Percentiles rank a stretch among this genome's conserved stretches.
Conservation (phyloP, 1,140 invertebrate genomes). For the Calycopis cecrops region DNA sequence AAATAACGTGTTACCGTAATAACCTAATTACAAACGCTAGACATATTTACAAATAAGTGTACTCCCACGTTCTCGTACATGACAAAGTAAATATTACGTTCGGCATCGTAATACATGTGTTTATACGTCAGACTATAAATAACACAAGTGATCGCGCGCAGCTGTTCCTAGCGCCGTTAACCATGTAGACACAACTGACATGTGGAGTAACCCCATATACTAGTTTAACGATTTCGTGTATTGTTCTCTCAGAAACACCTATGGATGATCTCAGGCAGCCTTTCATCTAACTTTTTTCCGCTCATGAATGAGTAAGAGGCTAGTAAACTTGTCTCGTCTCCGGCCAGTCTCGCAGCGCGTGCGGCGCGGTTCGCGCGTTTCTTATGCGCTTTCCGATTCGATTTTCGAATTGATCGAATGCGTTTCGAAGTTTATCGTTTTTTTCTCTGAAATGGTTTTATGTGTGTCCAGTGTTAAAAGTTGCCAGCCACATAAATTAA, state of each 20-base stretch:
- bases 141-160: constrained; percentile 36
- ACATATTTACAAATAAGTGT: not conserved
- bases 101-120: constrained; percentile 16
- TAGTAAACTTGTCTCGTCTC: constrained; percentile 45
- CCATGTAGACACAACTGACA: constrained; percentile 41
- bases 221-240: constrained; percentile 46
- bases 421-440: constrained; percentile 58
- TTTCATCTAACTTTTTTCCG: constrained; percentile 34
- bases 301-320: constrained; percentile 33
- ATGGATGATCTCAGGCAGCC: constrained; percentile 33
- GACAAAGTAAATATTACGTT: constrained; percentile 3
- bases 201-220: constrained; percentile 42
- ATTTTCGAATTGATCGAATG: constrained; percentile 37
- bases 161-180: constrained; percentile 35
- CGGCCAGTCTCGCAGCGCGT: constrained; percentile 64
- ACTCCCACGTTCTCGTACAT: not conserved
- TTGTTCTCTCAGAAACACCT: constrained; percentile 57
- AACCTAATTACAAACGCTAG: not conserved
- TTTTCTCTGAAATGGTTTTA: constrained; percentile 24
- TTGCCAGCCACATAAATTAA: constrained; percentile 22
- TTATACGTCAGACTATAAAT: constrained; percentile 38
- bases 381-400: constrained; percentile 33
- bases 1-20: too few species aligned
- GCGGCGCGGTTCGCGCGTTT: constrained; percentile 53
- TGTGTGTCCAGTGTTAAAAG: constrained; percentile 28